phyloP scores from a whole-genome alignment of 2,113 vertebrate genomes.

The Python bivittatus region DNA sequence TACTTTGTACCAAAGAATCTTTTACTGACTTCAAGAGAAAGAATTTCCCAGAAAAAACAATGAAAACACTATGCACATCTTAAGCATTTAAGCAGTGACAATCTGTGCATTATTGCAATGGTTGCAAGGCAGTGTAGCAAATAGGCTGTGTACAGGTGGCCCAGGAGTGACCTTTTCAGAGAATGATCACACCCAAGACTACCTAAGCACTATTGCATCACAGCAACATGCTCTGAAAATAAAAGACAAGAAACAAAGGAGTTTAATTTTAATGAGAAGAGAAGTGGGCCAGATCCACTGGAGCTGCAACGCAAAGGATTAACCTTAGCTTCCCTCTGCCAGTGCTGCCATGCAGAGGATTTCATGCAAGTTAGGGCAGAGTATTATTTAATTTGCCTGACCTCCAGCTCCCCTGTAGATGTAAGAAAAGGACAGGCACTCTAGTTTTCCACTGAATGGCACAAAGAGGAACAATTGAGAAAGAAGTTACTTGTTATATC shows the following conservation, averaged over 20 bases:
- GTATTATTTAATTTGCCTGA: neutral
- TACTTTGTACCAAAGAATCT: neutral
- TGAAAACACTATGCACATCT: slow-evolving; percentile 36
- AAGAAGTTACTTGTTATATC: neutral
- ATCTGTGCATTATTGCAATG: slow-evolving; percentile 56
- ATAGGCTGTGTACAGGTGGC: slow-evolving; percentile 53
- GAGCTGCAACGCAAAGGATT: slow-evolving; percentile 37
- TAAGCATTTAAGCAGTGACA: slow-evolving; percentile 58
- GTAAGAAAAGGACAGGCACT: neutral
- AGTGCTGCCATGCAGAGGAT: slow-evolving; percentile 6
- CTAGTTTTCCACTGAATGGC: slow-evolving; percentile 15
- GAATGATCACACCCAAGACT: slow-evolving; percentile 59
- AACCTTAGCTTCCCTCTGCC: neutral
- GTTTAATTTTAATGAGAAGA: neutral
- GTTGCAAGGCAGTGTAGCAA: slow-evolving; percentile 47
- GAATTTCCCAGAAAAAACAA: slow-evolving; percentile 13
- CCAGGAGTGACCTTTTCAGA: slow-evolving; percentile 60
- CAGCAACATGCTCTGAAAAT: slow-evolving; percentile 33
- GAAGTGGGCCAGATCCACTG: slow-evolving; percentile 14
- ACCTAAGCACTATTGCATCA: slow-evolving; percentile 59
- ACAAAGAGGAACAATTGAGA: neutral
- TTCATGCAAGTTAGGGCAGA: slow-evolving; percentile 8
- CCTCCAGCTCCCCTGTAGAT: slow-evolving; percentile 24
- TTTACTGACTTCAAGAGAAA: neutral
- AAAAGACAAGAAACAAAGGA: slow-evolving; percentile 43